A percentile compares a stretch with the other conserved stretches of the same genome.
These are phyloP conservation scores for Pristionchus japonicus DNA, from an alignment of 2,888 invertebrate species.

Conservation along the genomic window DNA sequence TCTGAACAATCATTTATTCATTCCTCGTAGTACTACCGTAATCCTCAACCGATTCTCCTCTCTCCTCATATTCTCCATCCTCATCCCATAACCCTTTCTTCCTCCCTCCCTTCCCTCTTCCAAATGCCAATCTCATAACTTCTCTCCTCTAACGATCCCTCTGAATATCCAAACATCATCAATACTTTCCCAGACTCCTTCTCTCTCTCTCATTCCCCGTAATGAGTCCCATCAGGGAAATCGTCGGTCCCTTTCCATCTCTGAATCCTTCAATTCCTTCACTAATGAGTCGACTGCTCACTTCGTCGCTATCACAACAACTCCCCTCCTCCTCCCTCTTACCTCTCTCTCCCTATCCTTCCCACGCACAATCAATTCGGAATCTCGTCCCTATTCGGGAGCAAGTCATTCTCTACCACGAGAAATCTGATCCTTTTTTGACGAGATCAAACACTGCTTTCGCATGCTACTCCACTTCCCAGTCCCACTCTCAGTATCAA, in stretches of 20 bases:
- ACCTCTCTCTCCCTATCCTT: neutral
- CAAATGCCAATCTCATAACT: neutral
- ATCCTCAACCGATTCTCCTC: neutral
- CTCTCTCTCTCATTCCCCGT: too few species aligned
- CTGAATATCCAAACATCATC: neutral
- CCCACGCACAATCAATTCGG: neutral
- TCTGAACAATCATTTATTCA: conserved; percentile 79
- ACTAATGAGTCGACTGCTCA: neutral
- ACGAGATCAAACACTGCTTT: conserved; percentile 12
- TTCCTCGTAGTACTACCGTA: neutral
- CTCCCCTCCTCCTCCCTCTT: neutral
- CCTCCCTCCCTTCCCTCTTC: neutral
- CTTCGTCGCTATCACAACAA: neutral
- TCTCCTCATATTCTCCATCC: neutral
- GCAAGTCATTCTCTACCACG: neutral
- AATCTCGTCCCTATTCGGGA: neutral
- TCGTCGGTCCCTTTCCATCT: neutral
- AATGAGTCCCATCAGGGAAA: neutral
- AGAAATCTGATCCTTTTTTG: neutral
- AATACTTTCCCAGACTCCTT: neutral
- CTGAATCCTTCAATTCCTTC: neutral
- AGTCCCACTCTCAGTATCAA: neutral
- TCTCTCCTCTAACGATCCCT: neutral
- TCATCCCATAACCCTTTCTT: neutral
- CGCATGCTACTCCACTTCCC: conserved; percentile 24